Evolutionary conservation across 2,797 vertebrate species (phyloP).

Genomic region (Rhinophrynus dorsalis): DNA sequence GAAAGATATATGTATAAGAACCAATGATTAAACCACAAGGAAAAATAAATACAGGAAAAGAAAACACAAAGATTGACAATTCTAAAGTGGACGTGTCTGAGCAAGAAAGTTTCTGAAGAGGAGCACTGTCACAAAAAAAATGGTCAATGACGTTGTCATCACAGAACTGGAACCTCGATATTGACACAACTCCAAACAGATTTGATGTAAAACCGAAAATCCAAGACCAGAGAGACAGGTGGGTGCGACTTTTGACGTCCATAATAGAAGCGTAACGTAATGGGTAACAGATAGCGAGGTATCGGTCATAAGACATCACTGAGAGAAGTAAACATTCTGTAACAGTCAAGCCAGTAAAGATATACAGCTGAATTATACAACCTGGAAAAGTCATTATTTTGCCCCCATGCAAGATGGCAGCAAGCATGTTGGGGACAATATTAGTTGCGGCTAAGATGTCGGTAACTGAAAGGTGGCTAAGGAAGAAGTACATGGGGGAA

Average conservation of each 20-base stretch:
- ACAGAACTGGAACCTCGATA: constrained; percentile 6
- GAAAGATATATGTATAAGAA: neutral
- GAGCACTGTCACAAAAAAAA: constrained; percentile 5
- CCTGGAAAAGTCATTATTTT: neutral
- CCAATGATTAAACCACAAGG: constrained; percentile 10
- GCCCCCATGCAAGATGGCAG: neutral
- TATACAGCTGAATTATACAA: constrained; percentile 6
- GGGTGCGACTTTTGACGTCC: neutral
- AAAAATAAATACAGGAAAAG: neutral
- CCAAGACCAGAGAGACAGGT: neutral
- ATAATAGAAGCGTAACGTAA: constrained; percentile 2
- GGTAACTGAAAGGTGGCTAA: constrained; percentile 5
- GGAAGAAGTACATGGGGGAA: constrained; percentile 18
- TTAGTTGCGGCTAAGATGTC: neutral
- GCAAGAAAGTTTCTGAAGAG: constrained; percentile 17
- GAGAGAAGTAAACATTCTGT: constrained; percentile 11
- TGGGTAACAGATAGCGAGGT: constrained; percentile 11
- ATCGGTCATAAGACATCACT: constrained; percentile 19
- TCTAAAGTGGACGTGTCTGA: constrained; percentile 4
- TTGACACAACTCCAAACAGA: neutral
- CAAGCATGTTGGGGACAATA: constrained; percentile 10
- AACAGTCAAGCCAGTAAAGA: neutral
- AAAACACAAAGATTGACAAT: neutral
- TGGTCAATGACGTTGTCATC: constrained; percentile 14
- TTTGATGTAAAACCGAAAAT: neutral